A percentile compares a stretch with the other conserved stretches of the same genome.
These are phyloP conservation scores for Dynastes grantii DNA, from an alignment of 2,888 invertebrate genomes.

Conservation along the genomic window DNA sequence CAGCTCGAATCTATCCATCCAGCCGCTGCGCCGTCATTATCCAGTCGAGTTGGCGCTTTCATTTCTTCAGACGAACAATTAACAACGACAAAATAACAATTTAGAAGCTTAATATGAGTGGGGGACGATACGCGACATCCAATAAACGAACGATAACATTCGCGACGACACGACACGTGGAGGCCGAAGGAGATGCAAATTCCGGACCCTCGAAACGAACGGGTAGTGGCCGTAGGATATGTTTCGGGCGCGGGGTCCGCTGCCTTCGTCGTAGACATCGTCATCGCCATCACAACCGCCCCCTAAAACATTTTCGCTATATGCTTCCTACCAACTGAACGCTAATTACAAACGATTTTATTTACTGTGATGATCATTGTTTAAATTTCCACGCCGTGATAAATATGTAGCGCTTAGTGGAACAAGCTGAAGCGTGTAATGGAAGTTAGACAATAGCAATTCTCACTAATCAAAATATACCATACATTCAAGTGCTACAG, in stretches of 20 bases:
- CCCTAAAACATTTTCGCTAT: neutral
- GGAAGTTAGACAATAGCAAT: too few relatives aligned
- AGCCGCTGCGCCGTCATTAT: slow-evolving; percentile 25
- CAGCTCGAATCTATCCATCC: slow-evolving; percentile 16
- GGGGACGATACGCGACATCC: slow-evolving; percentile 26
- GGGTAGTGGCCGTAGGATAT: slow-evolving; percentile 32
- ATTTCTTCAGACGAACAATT: slow-evolving; percentile 49
- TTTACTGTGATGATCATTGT: slow-evolving; percentile 22
- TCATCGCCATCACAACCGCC: neutral
- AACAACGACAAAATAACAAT: slow-evolving; percentile 51
- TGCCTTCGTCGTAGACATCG: neutral
- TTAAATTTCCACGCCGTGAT: neutral
- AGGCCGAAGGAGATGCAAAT: slow-evolving; percentile 20
- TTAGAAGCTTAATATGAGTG: slow-evolving; percentile 41
- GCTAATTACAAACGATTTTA: slow-evolving; percentile 6
- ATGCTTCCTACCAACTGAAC: neutral
- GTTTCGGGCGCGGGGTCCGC: neutral
- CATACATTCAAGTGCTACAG: too few relatives aligned
- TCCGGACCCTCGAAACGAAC: slow-evolving; percentile 12
- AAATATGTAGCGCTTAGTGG: neutral
- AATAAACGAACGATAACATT: slow-evolving; percentile 25
- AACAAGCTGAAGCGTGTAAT: too few relatives aligned
- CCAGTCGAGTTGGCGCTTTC: slow-evolving; percentile 44
- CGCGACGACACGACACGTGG: slow-evolving; percentile 25
- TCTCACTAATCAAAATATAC: too few relatives aligned